Evolutionary conservation across 2,113 vertebrate genomes (phyloP).

Genomic region (Triplophysa dalaica): DNA sequence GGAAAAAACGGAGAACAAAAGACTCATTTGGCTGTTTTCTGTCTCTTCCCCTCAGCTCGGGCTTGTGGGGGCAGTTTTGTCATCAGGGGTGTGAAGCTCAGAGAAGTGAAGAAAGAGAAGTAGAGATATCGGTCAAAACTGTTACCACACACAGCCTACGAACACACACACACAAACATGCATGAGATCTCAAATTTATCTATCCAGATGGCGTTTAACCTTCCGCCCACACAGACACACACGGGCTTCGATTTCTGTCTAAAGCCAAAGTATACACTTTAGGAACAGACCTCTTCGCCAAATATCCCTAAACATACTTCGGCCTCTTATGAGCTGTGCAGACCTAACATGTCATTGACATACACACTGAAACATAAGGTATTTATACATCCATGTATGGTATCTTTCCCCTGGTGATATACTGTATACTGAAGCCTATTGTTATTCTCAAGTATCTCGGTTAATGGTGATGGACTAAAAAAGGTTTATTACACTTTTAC

Average conservation of each 20-base stretch:
- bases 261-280: slow-evolving; percentile 13
- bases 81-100: slow-evolving; percentile 13
- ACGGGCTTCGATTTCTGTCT: slow-evolving; percentile 8
- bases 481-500: neutral
- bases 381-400: too few relatives aligned
- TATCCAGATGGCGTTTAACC: slow-evolving; percentile 45
- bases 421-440: too few relatives aligned
- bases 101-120: slow-evolving; percentile 56
- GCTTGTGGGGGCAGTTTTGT: slow-evolving; percentile 26
- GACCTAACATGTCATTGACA: slow-evolving; percentile 26
- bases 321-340: slow-evolving; percentile 40
- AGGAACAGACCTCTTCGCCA: slow-evolving; percentile 10
- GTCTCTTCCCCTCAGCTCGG: slow-evolving; percentile 20
- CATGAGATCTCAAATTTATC: slow-evolving; percentile 34
- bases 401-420: too few relatives aligned
- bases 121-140: slow-evolving; percentile 49
- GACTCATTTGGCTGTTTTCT: neutral
- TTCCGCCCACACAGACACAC: slow-evolving; percentile 21
- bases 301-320: slow-evolving; percentile 21
- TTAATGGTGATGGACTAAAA: neutral
- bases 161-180: slow-evolving; percentile 27
- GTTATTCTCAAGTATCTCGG: neutral
- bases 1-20: slow-evolving; percentile 40
- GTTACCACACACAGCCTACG: slow-evolving; percentile 2
- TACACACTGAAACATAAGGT: slow-evolving; percentile 11